These are phyloP conservation scores for Acleris laterana DNA, from an alignment of 2,888 invertebrate genomes.

Conservation along the genomic window DNA sequence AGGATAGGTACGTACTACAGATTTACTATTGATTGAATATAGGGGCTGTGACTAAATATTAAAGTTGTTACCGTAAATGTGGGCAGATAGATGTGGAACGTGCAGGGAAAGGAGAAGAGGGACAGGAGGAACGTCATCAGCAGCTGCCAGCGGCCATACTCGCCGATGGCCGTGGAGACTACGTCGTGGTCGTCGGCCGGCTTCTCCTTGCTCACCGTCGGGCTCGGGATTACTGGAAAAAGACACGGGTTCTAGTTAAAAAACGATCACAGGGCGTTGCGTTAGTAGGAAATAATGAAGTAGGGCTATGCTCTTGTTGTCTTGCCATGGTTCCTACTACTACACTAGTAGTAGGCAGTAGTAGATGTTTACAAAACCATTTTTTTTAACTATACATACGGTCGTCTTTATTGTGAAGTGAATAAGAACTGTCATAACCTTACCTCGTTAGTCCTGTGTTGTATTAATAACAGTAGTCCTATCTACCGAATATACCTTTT, in stretches of 20 bases:
- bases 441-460: no score
- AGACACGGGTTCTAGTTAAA: background rate
- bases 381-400: no score
- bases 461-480: no score
- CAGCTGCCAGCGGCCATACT: constrained; percentile 91
- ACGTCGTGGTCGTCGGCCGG: constrained; percentile 69
- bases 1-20: no score
- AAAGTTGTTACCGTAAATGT: constrained; percentile 86
- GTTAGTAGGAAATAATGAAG: background rate
- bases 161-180: constrained; percentile 88
- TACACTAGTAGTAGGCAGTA: no score
- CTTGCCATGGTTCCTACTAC: no score
- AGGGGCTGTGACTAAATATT: background rate
- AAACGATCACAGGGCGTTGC: background rate
- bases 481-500: no score
- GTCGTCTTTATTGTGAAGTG: no score
- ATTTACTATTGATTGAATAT: no score
- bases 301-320: no score
- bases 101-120: constrained; percentile 91
- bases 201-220: constrained; percentile 64
- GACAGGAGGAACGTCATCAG: constrained; percentile 89
- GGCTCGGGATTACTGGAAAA: constrained; percentile 73
- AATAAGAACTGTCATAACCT: no score
- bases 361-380: no score
- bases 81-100: constrained; percentile 91